phyloP scores from a whole-genome alignment of 1,140 invertebrate species.

The Eupristina koningsbergeri region DNA sequence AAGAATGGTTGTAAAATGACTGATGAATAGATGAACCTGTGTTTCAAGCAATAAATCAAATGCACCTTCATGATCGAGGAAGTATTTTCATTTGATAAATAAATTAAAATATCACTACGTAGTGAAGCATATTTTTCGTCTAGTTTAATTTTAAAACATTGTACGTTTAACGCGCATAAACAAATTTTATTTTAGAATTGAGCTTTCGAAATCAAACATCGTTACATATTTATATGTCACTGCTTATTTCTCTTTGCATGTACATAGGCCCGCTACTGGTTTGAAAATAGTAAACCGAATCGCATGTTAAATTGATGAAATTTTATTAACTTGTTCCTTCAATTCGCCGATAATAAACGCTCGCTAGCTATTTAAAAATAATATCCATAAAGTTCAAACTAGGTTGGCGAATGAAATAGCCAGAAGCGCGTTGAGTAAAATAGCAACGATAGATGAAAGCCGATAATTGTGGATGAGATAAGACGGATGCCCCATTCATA shows the following conservation, averaged over 20 bases:
- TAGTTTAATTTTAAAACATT: not conserved
- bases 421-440: no score
- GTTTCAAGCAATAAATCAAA: not conserved
- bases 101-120: slow-evolving; percentile 2
- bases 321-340: no score
- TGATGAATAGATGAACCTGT: not conserved
- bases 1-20: not conserved
- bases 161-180: not conserved
- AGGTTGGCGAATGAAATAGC: no score
- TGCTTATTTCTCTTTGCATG: slow-evolving; percentile 4
- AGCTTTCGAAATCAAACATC: not conserved
- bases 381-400: no score
- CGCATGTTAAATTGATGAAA: no score
- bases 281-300: no score
- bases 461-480: no score
- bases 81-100: not conserved
- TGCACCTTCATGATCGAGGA: not conserved
- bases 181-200: not conserved
- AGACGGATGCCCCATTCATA: no score
- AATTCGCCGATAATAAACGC: no score
- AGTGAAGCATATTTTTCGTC: not conserved
- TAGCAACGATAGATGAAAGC: no score
- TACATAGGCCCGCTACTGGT: no score
- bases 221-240: not conserved
- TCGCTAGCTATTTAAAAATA: no score